Evolutionary conservation across 1,140 invertebrate species (phyloP).

Genomic region (Heliconius eleuchia): DNA sequence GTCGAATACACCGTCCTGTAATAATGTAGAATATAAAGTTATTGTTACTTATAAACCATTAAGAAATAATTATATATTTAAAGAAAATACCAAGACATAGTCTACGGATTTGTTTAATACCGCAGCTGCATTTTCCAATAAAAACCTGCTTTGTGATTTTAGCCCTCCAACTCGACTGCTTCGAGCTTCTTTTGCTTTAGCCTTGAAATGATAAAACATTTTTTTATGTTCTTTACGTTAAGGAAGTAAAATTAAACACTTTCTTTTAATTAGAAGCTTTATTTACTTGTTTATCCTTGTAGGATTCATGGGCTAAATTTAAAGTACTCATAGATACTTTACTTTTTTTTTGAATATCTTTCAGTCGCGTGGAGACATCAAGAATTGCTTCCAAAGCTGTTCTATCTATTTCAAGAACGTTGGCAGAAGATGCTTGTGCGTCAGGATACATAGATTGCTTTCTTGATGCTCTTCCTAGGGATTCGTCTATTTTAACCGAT

Average conservation of each 20-base stretch:
- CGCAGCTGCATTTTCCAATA: slow-evolving; percentile 84
- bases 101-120: slow-evolving; percentile 81
- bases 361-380: slow-evolving; percentile 63
- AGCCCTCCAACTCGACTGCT: slow-evolving; percentile 76
- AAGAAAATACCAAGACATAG: slow-evolving; percentile 80
- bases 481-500: slow-evolving; percentile 52
- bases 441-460: slow-evolving; percentile 41
- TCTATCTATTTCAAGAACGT: slow-evolving; percentile 59
- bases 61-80: not conserved
- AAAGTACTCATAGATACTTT: slow-evolving; percentile 70
- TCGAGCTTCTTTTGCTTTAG: slow-evolving; percentile 80
- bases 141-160: slow-evolving; percentile 82
- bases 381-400: slow-evolving; percentile 73
- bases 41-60: not conserved
- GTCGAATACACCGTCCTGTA: slow-evolving; percentile 84
- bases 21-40: slow-evolving; percentile 16
- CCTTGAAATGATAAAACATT: slow-evolving; percentile 56
- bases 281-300: slow-evolving; percentile 78
- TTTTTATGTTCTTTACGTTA: slow-evolving; percentile 11
- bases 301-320: slow-evolving; percentile 66
- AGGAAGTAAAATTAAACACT: slow-evolving; percentile 39
- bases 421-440: slow-evolving; percentile 25
- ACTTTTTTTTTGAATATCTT: slow-evolving; percentile 70
- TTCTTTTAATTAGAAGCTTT: slow-evolving; percentile 31
- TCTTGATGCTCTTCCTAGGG: slow-evolving; percentile 43